These are phyloP conservation scores for Yponomeuta malinellus DNA, from an alignment of 2,888 invertebrate genomes.

Conservation along the genomic window DNA sequence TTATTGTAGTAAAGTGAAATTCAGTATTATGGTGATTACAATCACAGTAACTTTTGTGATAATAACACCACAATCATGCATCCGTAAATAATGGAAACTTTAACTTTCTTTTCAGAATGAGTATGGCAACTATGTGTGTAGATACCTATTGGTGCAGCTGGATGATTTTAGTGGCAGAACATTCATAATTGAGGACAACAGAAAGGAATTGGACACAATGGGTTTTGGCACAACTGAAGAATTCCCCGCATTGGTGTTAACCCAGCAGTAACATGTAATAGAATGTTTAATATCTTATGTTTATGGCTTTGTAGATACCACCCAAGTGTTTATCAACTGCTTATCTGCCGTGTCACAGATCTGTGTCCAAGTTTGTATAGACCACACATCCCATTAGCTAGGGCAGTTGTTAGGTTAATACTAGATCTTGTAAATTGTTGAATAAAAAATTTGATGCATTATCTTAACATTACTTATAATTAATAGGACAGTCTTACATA, in stretches of 20 bases:
- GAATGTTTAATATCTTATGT: neutral
- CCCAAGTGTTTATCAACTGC: conserved; percentile 12
- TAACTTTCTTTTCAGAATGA: conserved; percentile 78
- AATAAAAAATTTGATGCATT: conserved; percentile 14
- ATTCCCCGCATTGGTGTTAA: conserved; percentile 47
- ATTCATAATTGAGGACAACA: conserved; percentile 87
- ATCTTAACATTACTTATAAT: conserved; percentile 14
- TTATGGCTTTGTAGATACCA: conserved; percentile 29
- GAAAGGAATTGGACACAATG: conserved; percentile 62
- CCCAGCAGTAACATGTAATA: conserved; percentile 31
- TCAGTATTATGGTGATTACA: no score
- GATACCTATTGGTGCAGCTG: conserved; percentile 88
- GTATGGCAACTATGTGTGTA: conserved; percentile 84
- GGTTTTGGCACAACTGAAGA: conserved; percentile 30
- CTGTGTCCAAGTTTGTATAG: no score
- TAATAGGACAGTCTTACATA: neutral
- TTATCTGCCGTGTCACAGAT: no score
- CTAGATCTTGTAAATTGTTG: conserved; percentile 2
- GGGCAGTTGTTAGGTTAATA: neutral
- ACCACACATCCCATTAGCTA: no score
- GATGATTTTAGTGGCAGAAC: conserved; percentile 85
- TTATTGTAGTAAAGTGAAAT: no score
- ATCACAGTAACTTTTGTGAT: no score
- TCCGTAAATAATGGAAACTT: no score
- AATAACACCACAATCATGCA: no score